These are phyloP conservation scores for Leucoptera coffeella DNA, from an alignment of 2,888 invertebrate genomes.

Conservation along the genomic window DNA sequence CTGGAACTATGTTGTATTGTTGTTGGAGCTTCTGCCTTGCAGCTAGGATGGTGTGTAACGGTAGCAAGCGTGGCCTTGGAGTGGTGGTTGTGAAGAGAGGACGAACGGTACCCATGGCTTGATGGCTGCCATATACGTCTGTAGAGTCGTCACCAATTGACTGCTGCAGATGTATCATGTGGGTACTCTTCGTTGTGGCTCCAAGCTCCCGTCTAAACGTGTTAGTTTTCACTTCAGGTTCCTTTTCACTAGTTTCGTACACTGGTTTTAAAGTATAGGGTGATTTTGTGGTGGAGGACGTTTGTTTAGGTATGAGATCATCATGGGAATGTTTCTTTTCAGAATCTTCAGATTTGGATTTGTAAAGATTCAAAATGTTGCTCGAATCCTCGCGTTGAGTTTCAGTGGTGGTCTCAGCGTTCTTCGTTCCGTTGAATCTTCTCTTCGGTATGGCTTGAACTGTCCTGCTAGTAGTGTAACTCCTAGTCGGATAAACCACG, in stretches of 20 bases:
- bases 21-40: slow-evolving; percentile 41
- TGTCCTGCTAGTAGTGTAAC: slow-evolving; percentile 50
- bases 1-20: slow-evolving; percentile 24
- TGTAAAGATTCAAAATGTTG: slow-evolving; percentile 25
- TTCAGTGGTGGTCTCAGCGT: slow-evolving; percentile 19
- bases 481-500: slow-evolving; percentile 36
- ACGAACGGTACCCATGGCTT: slow-evolving; percentile 57
- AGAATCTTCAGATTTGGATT: slow-evolving; percentile 22
- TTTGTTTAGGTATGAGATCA: slow-evolving; percentile 28
- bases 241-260: slow-evolving; percentile 40
- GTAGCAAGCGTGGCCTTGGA: slow-evolving; percentile 48
- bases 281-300: slow-evolving; percentile 21
- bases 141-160: slow-evolving; percentile 59
- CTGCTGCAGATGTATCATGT: slow-evolving; percentile 52
- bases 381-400: slow-evolving; percentile 24
- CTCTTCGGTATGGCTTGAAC: slow-evolving; percentile 59
- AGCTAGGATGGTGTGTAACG: slow-evolving; percentile 41
- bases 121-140: slow-evolving; percentile 62
- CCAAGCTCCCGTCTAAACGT: slow-evolving; percentile 57
- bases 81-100: slow-evolving; percentile 64
- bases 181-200: slow-evolving; percentile 50
- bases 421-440: slow-evolving; percentile 18
- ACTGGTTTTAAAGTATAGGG: slow-evolving; percentile 45
- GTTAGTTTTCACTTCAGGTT: slow-evolving; percentile 42
- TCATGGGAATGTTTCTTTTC: slow-evolving; percentile 27